Conservation (phyloP, 2,888 invertebrate species). For the Rugalucina vietnamica region DNA sequence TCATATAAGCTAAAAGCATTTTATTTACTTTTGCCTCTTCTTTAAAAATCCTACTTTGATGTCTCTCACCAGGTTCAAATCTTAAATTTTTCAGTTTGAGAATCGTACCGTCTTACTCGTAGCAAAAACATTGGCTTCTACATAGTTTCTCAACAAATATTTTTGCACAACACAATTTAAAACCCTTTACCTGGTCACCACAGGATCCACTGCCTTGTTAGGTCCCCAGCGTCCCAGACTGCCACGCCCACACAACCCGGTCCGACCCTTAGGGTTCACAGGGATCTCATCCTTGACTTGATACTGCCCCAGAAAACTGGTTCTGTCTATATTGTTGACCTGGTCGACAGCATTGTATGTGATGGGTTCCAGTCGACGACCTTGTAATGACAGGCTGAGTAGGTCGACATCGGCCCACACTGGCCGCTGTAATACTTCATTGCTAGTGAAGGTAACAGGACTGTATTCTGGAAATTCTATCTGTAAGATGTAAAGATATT, state of each 20-base stretch:
- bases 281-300: constrained; percentile 78
- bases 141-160: neutral
- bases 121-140: neutral
- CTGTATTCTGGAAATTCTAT: constrained; percentile 67
- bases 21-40: too few relatives aligned
- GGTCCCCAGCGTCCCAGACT: constrained; percentile 80
- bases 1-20: too few relatives aligned
- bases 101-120: too few relatives aligned
- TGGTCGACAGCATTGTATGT: constrained; percentile 71
- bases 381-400: constrained; percentile 55
- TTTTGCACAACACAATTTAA: neutral
- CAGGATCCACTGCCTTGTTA: constrained; percentile 77
- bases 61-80: too few relatives aligned
- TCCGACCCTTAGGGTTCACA: constrained; percentile 79
- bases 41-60: too few relatives aligned
- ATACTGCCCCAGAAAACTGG: constrained; percentile 90
- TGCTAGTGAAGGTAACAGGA: constrained; percentile 66
- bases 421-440: constrained; percentile 59
- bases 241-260: constrained; percentile 79
- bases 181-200: constrained; percentile 74
- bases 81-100: too few relatives aligned
- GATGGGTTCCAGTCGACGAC: constrained; percentile 39
- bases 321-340: constrained; percentile 88
- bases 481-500: constrained; percentile 59
- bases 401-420: constrained; percentile 72